Evolutionary conservation across 2,113 vertebrate genomes (phyloP).

Genomic region (Ophthalmolycus amberensis): DNA sequence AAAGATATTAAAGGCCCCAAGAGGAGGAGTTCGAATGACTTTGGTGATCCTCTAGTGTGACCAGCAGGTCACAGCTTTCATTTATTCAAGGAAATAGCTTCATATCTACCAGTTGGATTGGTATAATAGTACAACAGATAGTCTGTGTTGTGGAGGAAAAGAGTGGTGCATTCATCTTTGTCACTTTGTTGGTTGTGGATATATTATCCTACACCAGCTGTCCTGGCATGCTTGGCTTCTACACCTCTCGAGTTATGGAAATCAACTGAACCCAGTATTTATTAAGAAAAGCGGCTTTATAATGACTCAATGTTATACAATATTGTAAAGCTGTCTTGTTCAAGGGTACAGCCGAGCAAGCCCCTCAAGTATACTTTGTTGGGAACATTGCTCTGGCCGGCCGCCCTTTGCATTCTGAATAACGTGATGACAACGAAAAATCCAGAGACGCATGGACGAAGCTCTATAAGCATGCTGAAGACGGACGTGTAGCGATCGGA

Average conservation of each 20-base stretch:
- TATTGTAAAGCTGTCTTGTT: background rate
- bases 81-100: background rate
- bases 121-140: too few species aligned
- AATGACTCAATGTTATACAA: background rate
- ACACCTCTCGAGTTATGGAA: background rate
- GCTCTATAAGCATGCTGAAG: constrained; percentile 3
- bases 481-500: constrained; percentile 29
- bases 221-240: background rate
- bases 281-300: background rate
- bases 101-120: background rate
- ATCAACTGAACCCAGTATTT: background rate
- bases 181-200: background rate
- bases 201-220: background rate
- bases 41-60: background rate
- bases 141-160: background rate
- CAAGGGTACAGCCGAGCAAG: background rate
- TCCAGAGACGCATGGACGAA: background rate
- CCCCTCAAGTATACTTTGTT: background rate
- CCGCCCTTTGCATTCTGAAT: background rate
- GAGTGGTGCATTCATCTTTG: background rate
- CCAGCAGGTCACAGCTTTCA: background rate
- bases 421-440: constrained; percentile 21
- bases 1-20: background rate
- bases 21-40: background rate
- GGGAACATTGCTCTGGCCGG: background rate